Evolutionary conservation across 2,797 vertebrate genomes (phyloP).

Genomic region (Gymnocypris eckloni): DNA sequence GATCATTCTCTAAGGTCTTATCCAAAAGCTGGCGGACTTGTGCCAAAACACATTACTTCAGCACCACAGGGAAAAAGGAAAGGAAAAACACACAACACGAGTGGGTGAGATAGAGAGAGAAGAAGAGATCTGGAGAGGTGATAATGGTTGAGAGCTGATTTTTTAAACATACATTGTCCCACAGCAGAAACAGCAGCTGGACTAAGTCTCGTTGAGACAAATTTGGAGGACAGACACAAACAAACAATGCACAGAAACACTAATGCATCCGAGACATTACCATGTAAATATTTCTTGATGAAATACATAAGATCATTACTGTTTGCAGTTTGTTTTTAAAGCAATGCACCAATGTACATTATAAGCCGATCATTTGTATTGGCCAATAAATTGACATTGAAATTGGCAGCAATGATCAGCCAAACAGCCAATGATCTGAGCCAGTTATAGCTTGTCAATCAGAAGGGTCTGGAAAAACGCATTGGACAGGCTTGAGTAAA

Average conservation of each 20-base stretch:
- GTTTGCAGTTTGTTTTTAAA: neutral
- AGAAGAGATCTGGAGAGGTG: constrained; percentile 65
- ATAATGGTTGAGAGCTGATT: constrained; percentile 70
- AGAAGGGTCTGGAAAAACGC: neutral
- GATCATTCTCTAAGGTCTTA: constrained; percentile 74
- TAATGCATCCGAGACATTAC: neutral
- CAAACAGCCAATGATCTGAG: neutral
- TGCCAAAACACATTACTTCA: constrained; percentile 76
- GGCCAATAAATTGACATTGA: neutral
- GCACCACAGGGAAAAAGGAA: constrained; percentile 66
- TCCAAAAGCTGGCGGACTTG: constrained; percentile 69
- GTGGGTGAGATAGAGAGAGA: constrained; percentile 58
- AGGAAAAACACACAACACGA: constrained; percentile 38
- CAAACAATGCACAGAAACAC: constrained; percentile 39
- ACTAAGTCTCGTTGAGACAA: constrained; percentile 18
- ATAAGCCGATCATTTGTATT: neutral
- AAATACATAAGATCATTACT: neutral
- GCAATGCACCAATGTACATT: neutral
- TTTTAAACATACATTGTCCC: constrained; percentile 63
- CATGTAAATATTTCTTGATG: neutral
- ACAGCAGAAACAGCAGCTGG: constrained; percentile 36
- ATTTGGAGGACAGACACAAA: constrained; percentile 40
- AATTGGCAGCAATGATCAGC: neutral
- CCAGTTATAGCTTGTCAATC: neutral
- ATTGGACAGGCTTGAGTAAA: neutral